phyloP scores from a whole-genome alignment of 2,797 vertebrate genomes.

The Rhadinocentrus ornatus region DNA sequence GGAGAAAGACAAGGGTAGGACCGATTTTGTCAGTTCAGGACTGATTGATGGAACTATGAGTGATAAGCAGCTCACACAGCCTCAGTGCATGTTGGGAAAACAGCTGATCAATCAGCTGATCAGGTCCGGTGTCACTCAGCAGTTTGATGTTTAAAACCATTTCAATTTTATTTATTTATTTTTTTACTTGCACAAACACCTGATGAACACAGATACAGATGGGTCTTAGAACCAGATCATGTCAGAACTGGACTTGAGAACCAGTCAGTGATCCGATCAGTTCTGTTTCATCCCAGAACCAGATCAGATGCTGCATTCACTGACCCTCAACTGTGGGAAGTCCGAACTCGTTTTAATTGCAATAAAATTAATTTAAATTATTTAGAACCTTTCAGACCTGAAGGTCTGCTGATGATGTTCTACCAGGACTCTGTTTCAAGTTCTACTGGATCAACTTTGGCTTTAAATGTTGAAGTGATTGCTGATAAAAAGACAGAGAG shows the following conservation, averaged over 20 bases:
- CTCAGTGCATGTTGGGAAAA: not conserved
- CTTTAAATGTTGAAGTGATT: not conserved
- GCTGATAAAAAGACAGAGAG: not conserved
- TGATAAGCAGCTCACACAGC: not conserved
- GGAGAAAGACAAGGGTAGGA: conserved; percentile 86
- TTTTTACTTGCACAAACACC: too few relatives aligned
- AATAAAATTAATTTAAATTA: not conserved
- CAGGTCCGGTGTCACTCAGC: not conserved
- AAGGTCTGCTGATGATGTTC: not conserved
- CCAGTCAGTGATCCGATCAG: not conserved
- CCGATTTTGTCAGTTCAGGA: not conserved
- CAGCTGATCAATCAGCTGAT: not conserved
- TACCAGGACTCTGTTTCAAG: not conserved
- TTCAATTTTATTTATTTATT: too few relatives aligned
- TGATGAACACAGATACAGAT: too few relatives aligned
- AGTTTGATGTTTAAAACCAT: not conserved
- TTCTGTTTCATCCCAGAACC: not conserved
- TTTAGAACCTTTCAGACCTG: not conserved
- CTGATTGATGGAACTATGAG: not conserved
- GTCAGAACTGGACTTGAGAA: too few relatives aligned
- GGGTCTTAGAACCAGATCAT: too few relatives aligned
- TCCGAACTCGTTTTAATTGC: not conserved
- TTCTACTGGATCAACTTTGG: not conserved
- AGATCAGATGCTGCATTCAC: not conserved
- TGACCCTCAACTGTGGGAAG: not conserved